Percentiles rank a stretch among this genome's conserved stretches.
Evolutionary conservation across 1,140 invertebrate genomes (phyloP).

Genomic region (Procambarus clarkii): DNA sequence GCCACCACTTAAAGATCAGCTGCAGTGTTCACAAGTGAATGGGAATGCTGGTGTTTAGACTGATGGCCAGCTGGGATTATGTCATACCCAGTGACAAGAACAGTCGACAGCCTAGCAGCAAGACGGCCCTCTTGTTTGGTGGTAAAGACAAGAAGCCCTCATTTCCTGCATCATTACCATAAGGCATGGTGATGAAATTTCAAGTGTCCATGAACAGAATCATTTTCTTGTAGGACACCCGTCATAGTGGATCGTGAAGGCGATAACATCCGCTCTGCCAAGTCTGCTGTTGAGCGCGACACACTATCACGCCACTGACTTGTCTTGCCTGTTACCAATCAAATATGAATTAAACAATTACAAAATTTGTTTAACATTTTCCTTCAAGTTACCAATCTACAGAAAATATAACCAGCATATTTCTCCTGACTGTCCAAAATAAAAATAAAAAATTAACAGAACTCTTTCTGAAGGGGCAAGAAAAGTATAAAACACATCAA

Average conservation of each 20-base stretch:
- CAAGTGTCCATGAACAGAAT: conserved; percentile 71
- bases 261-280: conserved; percentile 61
- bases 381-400: too few species aligned
- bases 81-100: not conserved
- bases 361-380: not conserved
- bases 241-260: conserved; percentile 64
- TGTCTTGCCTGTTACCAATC: conserved; percentile 66
- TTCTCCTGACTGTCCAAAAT: too few species aligned
- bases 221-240: conserved; percentile 70
- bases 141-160: not conserved
- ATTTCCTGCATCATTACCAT: conserved; percentile 59
- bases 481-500: too few species aligned
- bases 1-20: conserved; percentile 21
- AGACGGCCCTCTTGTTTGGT: not conserved
- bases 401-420: too few species aligned
- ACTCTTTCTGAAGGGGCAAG: too few species aligned
- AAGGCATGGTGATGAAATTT: conserved; percentile 72
- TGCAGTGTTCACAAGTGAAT: conserved; percentile 4
- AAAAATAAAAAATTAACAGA: too few species aligned
- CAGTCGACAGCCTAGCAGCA: not conserved
- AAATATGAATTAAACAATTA: not conserved
- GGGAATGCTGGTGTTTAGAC: not conserved
- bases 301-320: conserved; percentile 70
- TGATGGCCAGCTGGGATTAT: not conserved
- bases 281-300: conserved; percentile 50